phyloP scores from a whole-genome alignment of 2,888 invertebrate species.

The Chymomyza fuscimana region DNA sequence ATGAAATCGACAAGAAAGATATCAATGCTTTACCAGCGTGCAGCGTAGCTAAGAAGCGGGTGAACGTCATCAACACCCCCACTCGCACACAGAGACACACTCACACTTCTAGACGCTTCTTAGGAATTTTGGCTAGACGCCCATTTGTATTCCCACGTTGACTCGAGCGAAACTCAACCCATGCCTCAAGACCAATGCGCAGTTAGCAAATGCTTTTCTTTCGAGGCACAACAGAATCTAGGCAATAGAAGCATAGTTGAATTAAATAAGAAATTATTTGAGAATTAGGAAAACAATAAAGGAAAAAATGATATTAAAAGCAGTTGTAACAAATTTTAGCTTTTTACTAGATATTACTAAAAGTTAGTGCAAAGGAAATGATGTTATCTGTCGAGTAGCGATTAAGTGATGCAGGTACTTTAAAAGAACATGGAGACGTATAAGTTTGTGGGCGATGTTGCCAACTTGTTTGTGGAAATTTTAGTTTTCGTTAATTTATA shows the following conservation, averaged over 20 bases:
- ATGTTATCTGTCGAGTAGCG: neutral
- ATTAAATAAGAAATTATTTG: neutral
- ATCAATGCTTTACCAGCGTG: slow-evolving; percentile 1
- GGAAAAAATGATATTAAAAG: slow-evolving; percentile 2
- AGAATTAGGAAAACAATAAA: neutral
- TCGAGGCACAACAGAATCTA: neutral
- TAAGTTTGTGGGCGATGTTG: neutral
- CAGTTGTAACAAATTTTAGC: slow-evolving; percentile 30
- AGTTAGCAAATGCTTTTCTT: neutral
- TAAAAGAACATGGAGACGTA: neutral
- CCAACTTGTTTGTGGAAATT: too few species aligned
- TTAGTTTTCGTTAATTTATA: too few species aligned
- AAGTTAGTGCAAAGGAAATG: neutral
- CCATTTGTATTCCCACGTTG: slow-evolving; percentile 9
- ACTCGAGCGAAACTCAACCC: neutral
- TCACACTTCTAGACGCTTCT: slow-evolving; percentile 8
- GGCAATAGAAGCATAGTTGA: neutral
- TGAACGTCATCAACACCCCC: slow-evolving; percentile 32
- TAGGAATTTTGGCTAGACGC: slow-evolving; percentile 29
- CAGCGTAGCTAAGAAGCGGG: slow-evolving; percentile 42
- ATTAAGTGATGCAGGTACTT: neutral
- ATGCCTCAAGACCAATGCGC: neutral
- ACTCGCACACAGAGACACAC: neutral
- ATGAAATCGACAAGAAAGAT: neutral
- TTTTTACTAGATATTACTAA: neutral